Evolutionary conservation across 2,113 vertebrate genomes (phyloP), one percentile per base, ranked within the genome.

Genomic region (Notechis scutatus): DNA sequence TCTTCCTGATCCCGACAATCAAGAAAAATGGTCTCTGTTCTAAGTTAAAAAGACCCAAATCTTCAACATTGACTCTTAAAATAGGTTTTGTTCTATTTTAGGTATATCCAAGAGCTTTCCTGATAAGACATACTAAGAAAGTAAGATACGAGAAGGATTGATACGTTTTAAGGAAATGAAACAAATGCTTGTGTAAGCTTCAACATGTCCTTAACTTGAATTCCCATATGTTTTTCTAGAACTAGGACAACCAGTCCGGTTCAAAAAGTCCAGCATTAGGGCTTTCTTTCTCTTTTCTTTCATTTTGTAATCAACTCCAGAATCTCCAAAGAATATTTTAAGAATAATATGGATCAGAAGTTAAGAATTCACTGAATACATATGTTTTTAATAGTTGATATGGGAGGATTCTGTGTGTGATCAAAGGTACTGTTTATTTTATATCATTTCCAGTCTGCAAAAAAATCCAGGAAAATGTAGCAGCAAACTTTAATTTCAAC

Each of bases 381-480:
- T 56, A 21, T 90, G 47, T 56, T 87, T 92, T 56, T 45, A 55
- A 59, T n/a, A 90, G 45, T 92, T 94, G 34, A 34, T 86, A 18
- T 11, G 39, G 29, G n/a, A 54, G 87, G 24, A 91, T 95, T 94
- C 90, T 92, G 91, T 91, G 86, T 87, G 92, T 92, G 74, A 89
- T 94, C 42, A 94, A 11, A 94, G 91, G 93, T 96, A 89, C 92
- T 95, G 91, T 94, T 88, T 93, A 85, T 90, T 97, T 95, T 96
- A 96, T 93, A 96, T 95, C 95, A 92, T 92, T 94, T 92, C 86
- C 91, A 69, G 91, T 94, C 24, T 26, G 74, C 93, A 61, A 96
- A 29, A 29, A 29, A 93, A 89, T 95, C 89, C 86, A 90, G 39
- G 91, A 95, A 56, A 94, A 1, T 55, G 95, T 61, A 93, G 59